phyloP scores from a whole-genome alignment of 2,113 vertebrate species.

The Axis porcinus region DNA sequence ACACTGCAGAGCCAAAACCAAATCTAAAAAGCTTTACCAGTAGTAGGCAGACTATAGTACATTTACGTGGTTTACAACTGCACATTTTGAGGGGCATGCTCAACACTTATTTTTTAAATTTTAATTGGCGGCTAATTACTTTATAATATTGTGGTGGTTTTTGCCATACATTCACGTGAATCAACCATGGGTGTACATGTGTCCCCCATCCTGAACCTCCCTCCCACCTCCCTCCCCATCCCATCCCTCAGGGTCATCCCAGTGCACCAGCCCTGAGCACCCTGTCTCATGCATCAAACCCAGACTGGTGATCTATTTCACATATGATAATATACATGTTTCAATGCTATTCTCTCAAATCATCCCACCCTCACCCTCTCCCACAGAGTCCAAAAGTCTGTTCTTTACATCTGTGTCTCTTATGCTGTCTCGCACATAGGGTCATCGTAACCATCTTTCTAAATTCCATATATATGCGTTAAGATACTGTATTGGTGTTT shows the following conservation, averaged over 20 bases:
- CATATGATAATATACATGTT: background rate
- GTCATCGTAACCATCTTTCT: background rate
- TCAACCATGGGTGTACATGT: background rate
- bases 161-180: background rate
- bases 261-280: background rate
- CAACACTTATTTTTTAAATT: background rate
- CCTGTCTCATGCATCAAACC: background rate
- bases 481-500: background rate
- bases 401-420: background rate
- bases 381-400: background rate
- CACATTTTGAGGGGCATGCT: background rate
- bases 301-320: background rate
- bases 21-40: background rate
- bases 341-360: background rate
- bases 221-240: background rate
- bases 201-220: background rate
- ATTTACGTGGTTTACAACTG: background rate
- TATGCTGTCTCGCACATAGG: background rate
- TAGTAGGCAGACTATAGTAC: background rate
- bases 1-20: background rate
- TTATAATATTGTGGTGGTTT: background rate
- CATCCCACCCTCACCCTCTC: background rate
- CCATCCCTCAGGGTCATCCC: background rate
- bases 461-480: background rate
- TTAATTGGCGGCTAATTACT: background rate